Base-by-base conservation (phyloP, 2,113 vertebrate genomes). In the Thryonomys swinderianus region DNA sequence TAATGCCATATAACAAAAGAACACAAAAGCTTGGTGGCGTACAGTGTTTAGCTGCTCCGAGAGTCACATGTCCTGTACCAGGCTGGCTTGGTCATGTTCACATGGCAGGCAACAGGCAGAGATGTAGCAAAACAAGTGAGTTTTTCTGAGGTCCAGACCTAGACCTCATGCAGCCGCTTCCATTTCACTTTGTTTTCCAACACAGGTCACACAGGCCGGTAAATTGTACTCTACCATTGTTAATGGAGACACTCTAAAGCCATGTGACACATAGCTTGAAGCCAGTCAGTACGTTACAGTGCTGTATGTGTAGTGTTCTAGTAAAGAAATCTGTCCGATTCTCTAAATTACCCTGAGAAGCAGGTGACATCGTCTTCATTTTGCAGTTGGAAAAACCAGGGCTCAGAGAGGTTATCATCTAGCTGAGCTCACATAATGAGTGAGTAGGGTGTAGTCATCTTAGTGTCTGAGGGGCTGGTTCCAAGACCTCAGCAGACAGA, bases 151-250 rank as follows among this genome's bases (percentile, higher is more conserved):
- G 34, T 61, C 71, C 51, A 20, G 30, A 23, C 57, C 55, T 3
- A 66, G 42, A 67, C 37, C 37, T 51, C 21, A 25, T 10, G 8
- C 6, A 5, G n/a, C 17, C 57, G 8, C 79, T 59, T 85, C 40
- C 25, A 23, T 57, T 66, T 45, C 34, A 42, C 61, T 90, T 86
- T 64, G 74, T 59, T 96, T 96, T 64, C 45, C 34, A 37, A 87
- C 85, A 78, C 21, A 80, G 25, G 45, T 85, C 91, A 51, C 20
- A 2, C 27, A 34, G 34, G 18, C n/a, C 59, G 27, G 21, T 18
- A 67, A 73, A 80, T 55, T 85, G 71, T 53, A 48, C n/a, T 85
- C 32, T 81, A 59, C 94, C 66, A 85, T 27, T 74, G 71, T 91
- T 86, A 71, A 89, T 20, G 64, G 76, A 61, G 20, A 14, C 40